Conservation (phyloP, 2,888 invertebrate genomes). For the Diloba caeruleocephala region DNA sequence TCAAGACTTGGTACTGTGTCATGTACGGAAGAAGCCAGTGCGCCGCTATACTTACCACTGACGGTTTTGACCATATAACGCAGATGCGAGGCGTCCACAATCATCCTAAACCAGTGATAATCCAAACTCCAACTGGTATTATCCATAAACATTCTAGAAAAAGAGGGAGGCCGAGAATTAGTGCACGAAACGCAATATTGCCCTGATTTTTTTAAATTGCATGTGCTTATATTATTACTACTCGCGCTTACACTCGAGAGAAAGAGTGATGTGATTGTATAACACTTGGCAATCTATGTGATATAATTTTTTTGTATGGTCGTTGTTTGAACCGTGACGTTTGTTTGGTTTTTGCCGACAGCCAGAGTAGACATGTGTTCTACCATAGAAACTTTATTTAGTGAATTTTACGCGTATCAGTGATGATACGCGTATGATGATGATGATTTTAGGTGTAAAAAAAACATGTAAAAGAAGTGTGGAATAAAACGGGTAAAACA, state of each 20-base stretch:
- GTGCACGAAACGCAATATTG: conserved; percentile 36
- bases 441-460: no score
- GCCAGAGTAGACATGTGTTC: no score
- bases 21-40: conserved; percentile 64
- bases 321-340: no score
- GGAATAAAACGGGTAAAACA: no score
- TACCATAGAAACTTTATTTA: no score
- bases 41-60: conserved; percentile 59
- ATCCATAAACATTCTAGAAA: conserved; percentile 47
- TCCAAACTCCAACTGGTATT: conserved; percentile 57
- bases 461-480: no score
- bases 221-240: background rate
- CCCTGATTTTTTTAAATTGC: conserved; percentile 16
- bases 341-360: no score
- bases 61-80: conserved; percentile 61
- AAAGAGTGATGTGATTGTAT: no score
- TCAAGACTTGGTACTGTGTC: conserved; percentile 66
- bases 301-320: no score
- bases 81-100: conserved; percentile 64
- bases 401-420: no score
- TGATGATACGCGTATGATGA: no score
- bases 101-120: conserved; percentile 59
- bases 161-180: conserved; percentile 13
- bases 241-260: background rate
- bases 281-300: no score